Conservation (phyloP, 2,888 invertebrate genomes). For the Aphodius granarius region DNA sequence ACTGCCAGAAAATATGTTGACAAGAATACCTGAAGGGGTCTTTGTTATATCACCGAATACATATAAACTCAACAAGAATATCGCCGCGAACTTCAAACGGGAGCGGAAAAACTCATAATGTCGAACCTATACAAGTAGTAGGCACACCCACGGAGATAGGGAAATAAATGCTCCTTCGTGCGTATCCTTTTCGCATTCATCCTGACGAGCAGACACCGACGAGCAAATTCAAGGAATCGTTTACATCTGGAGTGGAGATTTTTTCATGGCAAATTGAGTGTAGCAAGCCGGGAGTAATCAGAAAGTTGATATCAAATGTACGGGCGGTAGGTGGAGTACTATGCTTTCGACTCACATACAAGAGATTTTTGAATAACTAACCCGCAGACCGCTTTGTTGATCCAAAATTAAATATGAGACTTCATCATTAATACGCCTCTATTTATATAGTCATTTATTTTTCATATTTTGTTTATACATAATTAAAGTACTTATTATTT, state of each 20-base stretch:
- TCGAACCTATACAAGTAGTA: conserved; percentile 30
- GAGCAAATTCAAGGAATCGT: conserved; percentile 37
- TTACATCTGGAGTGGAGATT: conserved; percentile 42
- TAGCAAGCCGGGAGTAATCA: conserved; percentile 34
- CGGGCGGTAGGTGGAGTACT: neutral
- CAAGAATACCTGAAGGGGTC: neutral
- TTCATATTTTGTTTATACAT: no score
- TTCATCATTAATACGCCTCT: no score
- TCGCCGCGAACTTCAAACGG: neutral
- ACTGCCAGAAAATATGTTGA: neutral
- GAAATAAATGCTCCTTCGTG: conserved; percentile 36
- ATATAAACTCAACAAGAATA: neutral
- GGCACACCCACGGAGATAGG: conserved; percentile 29
- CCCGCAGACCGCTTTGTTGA: neutral
- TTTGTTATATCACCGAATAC: neutral
- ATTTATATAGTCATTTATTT: no score
- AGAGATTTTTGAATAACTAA: neutral
- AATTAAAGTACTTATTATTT: no score
- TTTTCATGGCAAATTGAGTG: conserved; percentile 40
- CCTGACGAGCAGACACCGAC: neutral
- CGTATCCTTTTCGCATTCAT: conserved; percentile 32
- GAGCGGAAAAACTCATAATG: conserved; percentile 35
- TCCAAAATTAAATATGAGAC: neutral
- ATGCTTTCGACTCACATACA: neutral
- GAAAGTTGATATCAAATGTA: neutral